These are phyloP conservation scores for Indicator indicator DNA, from an alignment of 2,113 vertebrate species.

Conservation along the genomic window DNA sequence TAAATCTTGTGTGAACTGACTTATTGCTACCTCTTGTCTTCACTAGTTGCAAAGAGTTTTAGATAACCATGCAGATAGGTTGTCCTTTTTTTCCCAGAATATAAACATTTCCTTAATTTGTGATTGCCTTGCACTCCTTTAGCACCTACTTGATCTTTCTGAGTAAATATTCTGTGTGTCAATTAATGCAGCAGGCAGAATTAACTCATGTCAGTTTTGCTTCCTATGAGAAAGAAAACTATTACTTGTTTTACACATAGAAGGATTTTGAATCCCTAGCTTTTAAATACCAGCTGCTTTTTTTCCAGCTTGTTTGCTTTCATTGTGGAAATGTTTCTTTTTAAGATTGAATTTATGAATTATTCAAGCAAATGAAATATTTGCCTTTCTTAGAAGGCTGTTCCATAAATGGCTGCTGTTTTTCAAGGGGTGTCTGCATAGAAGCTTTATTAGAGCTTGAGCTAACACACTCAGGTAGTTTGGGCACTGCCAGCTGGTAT, in stretches of 20 bases:
- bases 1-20: neutral
- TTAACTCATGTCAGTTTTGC: neutral
- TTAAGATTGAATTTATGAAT: conserved; percentile 19
- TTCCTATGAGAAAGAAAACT: neutral
- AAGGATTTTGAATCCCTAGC: neutral
- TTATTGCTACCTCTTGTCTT: neutral
- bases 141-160: neutral
- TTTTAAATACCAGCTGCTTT: neutral
- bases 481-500: neutral
- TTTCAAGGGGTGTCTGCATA: neutral
- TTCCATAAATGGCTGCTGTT: neutral
- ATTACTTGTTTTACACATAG: neutral
- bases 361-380: conserved; percentile 35
- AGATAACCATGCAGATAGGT: neutral
- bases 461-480: neutral
- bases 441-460: neutral
- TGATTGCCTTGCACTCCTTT: neutral
- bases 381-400: conserved; percentile 14
- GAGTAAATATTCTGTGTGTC: neutral
- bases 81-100: neutral
- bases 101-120: neutral
- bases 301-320: conserved; percentile 1
- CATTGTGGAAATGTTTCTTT: neutral
- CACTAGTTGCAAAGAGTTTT: neutral
- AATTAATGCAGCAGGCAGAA: neutral